Conservation (phyloP, 2,888 invertebrate species). For the Cantharis rufa region DNA sequence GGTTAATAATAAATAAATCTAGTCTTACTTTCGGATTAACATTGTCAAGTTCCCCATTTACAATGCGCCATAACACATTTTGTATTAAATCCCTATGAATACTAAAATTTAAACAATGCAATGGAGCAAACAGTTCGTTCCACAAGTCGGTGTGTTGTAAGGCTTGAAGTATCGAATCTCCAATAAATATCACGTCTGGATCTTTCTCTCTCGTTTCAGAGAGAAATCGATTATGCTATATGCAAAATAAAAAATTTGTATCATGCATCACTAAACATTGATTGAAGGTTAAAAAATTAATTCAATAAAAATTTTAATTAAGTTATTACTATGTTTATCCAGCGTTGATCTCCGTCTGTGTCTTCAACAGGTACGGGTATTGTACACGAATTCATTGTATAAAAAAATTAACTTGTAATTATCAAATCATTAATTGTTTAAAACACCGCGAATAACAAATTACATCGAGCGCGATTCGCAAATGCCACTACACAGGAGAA, state of each 20-base stretch:
- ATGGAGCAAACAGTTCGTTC: conserved; percentile 88
- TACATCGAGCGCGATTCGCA: not conserved
- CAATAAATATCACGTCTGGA: conserved; percentile 89
- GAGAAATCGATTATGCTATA: conserved; percentile 84
- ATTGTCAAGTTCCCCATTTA: conserved; percentile 87
- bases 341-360: conserved; percentile 81
- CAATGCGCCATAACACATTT: conserved; percentile 87
- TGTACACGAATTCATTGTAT: conserved; percentile 72
- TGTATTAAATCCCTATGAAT: conserved; percentile 87
- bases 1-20: not conserved
- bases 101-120: conserved; percentile 91
- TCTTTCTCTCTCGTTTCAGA: conserved; percentile 86
- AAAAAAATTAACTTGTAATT: not conserved
- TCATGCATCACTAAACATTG: conserved; percentile 19
- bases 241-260: conserved; percentile 33
- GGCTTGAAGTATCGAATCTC: conserved; percentile 85
- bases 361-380: conserved; percentile 74
- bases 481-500: not conserved
- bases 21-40: conserved; percentile 79
- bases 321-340: conserved; percentile 74
- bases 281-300: conserved; percentile 4
- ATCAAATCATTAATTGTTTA: not conserved
- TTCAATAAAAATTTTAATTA: conserved; percentile 10
- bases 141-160: conserved; percentile 84
- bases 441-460: not conserved